These are phyloP conservation scores for Sinhomidia bicolor DNA, from an alignment of 2,888 invertebrate genomes.

Conservation along the genomic window DNA sequence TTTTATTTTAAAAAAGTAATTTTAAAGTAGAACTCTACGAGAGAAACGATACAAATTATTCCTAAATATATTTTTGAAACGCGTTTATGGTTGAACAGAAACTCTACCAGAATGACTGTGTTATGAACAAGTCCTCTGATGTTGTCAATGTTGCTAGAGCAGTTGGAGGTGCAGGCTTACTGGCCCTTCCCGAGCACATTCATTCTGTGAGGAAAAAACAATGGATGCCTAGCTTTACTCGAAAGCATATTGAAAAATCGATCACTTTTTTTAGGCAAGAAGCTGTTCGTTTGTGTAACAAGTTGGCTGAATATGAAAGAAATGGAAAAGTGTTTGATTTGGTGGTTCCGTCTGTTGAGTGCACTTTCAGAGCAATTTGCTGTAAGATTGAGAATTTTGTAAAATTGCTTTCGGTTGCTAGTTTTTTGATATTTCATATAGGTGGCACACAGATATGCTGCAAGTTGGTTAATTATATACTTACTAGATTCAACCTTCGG, in stretches of 20 bases:
- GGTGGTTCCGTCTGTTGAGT: neutral
- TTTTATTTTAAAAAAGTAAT: too few relatives aligned
- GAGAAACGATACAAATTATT: too few relatives aligned
- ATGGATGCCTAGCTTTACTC: conserved; percentile 7
- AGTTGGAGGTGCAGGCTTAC: neutral
- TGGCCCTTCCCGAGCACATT: neutral
- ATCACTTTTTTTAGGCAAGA: neutral
- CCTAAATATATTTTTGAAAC: neutral
- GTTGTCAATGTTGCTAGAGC: neutral
- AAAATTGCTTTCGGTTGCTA: too few relatives aligned
- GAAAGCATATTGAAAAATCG: conserved; percentile 5
- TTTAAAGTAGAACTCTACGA: too few relatives aligned
- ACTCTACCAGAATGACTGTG: neutral
- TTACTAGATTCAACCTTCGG: conserved; percentile 36
- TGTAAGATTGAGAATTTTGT: neutral
- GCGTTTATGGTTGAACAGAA: neutral
- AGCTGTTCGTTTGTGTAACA: neutral
- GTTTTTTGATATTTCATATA: too few relatives aligned
- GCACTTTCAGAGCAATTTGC: conserved; percentile 6
- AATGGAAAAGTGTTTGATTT: neutral
- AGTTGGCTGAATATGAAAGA: neutral
- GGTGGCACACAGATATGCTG: too few relatives aligned
- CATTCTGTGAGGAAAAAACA: neutral
- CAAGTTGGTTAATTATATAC: too few relatives aligned
- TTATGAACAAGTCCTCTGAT: neutral